Conservation (phyloP, 2,113 vertebrate species). For the Oryzias javanicus region DNA sequence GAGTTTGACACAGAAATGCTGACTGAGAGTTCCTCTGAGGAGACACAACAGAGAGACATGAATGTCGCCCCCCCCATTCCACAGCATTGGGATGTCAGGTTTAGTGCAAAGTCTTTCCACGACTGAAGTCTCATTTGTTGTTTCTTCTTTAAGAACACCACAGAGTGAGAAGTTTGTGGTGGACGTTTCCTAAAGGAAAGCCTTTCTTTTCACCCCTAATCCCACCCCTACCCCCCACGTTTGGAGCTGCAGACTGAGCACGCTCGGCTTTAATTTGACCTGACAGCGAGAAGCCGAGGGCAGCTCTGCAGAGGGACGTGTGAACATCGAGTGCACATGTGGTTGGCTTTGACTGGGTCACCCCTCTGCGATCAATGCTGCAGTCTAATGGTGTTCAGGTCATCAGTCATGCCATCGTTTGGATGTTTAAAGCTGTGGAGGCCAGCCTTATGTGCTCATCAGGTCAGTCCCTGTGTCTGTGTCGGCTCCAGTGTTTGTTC, state of each 20-base stretch:
- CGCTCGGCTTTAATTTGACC: background rate
- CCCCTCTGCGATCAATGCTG: conserved; percentile 21
- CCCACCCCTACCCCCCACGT: background rate
- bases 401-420: conserved; percentile 11
- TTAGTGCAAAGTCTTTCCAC: conserved; percentile 31
- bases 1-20: conserved; percentile 98
- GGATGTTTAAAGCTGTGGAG: conserved; percentile 18
- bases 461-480: too few species aligned
- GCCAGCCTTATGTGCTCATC: background rate
- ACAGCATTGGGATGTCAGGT: background rate
- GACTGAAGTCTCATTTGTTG: conserved; percentile 38
- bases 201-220: conserved; percentile 5
- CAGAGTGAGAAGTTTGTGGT: background rate
- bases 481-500: too few species aligned
- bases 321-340: conserved; percentile 40
- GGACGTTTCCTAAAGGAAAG: too few species aligned
- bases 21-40: conserved; percentile 91
- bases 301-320: conserved; percentile 18
- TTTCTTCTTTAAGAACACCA: background rate
- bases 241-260: background rate
- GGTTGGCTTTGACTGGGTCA: too few species aligned
- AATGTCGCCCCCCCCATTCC: background rate
- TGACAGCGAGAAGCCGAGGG: conserved; percentile 16
- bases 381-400: conserved; percentile 31
- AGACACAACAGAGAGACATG: conserved; percentile 23